phyloP scores from a whole-genome alignment of 2,113 vertebrate species.

The Neogobius melanostomus region DNA sequence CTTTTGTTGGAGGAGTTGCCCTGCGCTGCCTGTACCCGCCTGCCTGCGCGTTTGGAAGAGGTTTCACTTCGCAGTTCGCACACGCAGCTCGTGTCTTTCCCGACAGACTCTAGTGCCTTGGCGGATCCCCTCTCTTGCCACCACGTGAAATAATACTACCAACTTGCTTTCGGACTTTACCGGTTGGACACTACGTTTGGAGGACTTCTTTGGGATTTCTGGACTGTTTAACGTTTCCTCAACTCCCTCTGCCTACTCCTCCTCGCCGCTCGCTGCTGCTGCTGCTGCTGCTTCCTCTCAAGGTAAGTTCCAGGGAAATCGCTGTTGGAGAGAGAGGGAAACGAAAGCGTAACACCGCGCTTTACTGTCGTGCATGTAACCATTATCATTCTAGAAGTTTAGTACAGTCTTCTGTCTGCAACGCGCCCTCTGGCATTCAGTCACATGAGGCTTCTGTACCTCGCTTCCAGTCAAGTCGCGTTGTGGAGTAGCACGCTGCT shows the following conservation, averaged over 20 bases:
- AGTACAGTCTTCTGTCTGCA: neutral
- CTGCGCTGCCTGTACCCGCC: slow-evolving; percentile 5
- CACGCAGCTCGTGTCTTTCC: slow-evolving; percentile 24
- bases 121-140: neutral
- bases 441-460: slow-evolving; percentile 1
- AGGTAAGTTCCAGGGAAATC: slow-evolving; percentile 70
- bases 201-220: neutral
- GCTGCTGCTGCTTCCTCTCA: slow-evolving; percentile 17
- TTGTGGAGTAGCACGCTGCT: neutral
- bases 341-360: neutral
- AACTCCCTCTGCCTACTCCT: neutral
- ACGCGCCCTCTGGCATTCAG: neutral
- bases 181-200: slow-evolving; percentile 17
- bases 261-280: slow-evolving; percentile 17
- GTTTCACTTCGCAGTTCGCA: slow-evolving; percentile 19
- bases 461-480: neutral
- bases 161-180: slow-evolving; percentile 68
- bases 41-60: too few relatives aligned
- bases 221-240: slow-evolving; percentile 36
- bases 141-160: slow-evolving; percentile 59
- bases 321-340: neutral
- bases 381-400: slow-evolving; percentile 33
- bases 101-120: slow-evolving; percentile 64
- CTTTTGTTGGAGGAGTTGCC: slow-evolving; percentile 60
- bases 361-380: slow-evolving; percentile 3